Percentiles rank a stretch among this genome's conserved stretches.
Evolutionary conservation across 2,888 invertebrate species (phyloP).

Genomic region (Thymelicus lineola): DNA sequence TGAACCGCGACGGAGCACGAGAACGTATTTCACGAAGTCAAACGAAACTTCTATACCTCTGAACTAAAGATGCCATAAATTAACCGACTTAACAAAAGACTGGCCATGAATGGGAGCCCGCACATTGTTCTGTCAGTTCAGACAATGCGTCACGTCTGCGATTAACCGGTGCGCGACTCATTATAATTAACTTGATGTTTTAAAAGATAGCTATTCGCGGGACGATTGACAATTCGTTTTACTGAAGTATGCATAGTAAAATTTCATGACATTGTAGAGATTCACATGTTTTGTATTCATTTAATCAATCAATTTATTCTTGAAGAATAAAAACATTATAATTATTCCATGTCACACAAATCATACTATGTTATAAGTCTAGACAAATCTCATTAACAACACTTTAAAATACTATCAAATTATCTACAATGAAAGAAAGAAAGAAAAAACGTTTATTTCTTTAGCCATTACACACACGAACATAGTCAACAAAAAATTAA

Average conservation of each 20-base stretch:
- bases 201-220: conserved; percentile 42
- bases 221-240: conserved; percentile 19
- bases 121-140: conserved; percentile 73
- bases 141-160: conserved; percentile 69
- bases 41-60: conserved; percentile 37
- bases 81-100: conserved; percentile 60
- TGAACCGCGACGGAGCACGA: conserved; percentile 8
- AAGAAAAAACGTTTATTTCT: too few relatives aligned
- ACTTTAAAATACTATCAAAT: too few relatives aligned
- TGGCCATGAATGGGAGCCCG: conserved; percentile 58
- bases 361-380: too few relatives aligned
- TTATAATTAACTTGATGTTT: conserved; percentile 65
- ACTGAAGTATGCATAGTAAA: not conserved
- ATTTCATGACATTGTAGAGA: too few relatives aligned
- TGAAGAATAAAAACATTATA: too few relatives aligned
- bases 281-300: too few relatives aligned
- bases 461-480: too few relatives aligned
- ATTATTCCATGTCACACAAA: too few relatives aligned
- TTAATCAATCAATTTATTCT: too few relatives aligned
- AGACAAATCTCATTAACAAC: too few relatives aligned
- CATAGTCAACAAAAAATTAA: too few relatives aligned
- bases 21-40: conserved; percentile 34
- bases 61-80: conserved; percentile 58
- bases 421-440: too few relatives aligned
- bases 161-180: conserved; percentile 65